Evolutionary conservation across 2,113 vertebrate genomes (phyloP).

Genomic region (Brachypodius melanocephalos): DNA sequence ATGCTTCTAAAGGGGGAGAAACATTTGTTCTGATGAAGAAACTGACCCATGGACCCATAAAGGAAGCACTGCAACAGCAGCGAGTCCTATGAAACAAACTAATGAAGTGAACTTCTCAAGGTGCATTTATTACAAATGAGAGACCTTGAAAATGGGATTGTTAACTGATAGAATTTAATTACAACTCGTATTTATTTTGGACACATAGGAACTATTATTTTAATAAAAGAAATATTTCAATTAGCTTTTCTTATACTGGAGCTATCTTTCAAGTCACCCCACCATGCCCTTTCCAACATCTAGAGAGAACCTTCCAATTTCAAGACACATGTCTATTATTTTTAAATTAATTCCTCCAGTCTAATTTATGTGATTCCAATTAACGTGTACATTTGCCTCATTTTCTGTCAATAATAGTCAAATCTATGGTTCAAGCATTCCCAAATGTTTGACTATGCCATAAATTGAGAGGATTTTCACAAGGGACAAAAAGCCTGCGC

Average conservation of each 20-base stretch:
- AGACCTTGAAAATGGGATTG: constrained; percentile 3
- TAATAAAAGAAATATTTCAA: constrained; percentile 49
- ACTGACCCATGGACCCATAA: background rate
- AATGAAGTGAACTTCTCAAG: background rate
- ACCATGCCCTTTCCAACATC: background rate
- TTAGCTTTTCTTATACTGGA: background rate
- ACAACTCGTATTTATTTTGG: constrained; percentile 11
- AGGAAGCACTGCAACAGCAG: background rate
- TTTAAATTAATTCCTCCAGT: constrained; percentile 50
- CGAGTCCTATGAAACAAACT: background rate
- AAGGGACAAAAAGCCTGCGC: background rate
- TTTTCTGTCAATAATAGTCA: constrained; percentile 50
- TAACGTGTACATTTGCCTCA: constrained; percentile 22
- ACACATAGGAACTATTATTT: constrained; percentile 13
- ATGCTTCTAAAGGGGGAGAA: background rate
- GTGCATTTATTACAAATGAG: background rate
- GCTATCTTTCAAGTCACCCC: background rate
- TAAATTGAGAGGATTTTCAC: background rate
- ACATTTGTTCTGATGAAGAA: background rate
- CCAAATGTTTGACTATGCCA: constrained; percentile 14
- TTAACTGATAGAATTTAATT: constrained; percentile 31
- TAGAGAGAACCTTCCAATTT: constrained; percentile 21
- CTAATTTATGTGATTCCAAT: constrained; percentile 31
- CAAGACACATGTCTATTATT: constrained; percentile 7
- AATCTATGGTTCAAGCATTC: constrained; percentile 31